Evolutionary conservation across 2,113 vertebrate genomes (phyloP), one percentile per base, ranked within the genome.

Genomic region (Anhinga rufa): DNA sequence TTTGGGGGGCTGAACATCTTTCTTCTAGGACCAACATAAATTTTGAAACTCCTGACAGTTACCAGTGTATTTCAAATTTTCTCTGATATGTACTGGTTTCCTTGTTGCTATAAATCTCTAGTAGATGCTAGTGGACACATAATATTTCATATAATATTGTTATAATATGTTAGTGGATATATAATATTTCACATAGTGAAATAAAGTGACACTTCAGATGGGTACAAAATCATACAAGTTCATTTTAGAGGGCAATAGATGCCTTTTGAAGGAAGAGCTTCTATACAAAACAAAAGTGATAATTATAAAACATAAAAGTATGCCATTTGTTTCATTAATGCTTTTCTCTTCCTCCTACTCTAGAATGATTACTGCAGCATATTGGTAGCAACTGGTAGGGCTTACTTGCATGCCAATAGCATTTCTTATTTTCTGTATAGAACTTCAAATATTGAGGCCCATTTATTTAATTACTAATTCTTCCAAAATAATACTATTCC

Each of bases 351-450:
- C 51, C 32, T 93, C 48, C 85, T 92, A 60, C 62, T 96, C 64
- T 89, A 94, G 91, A 90, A 91, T 82, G 46, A 79, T 95, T 88
- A 92, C 84, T 93, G 49, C 77, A 82, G 74, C 60, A 80, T 92
- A 69, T 85, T 97, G 68, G 68, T 48, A 92, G 38, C 55, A 83
- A 71, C 62, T 92, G 72, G 46, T 95, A 93, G 83, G 62, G 75
- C 58, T 82, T 88, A 55, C 26, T 92, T 90, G 55, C 85, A 82
- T 82, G 82, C 25, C 92, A 51, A 62, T 69, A 87, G 31, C 26
- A 83, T 70, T 91, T 66, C 17, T 78, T 90, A 76, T 75, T 92
- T 93, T 92, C 55, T 91, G 7, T 71, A 34, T 62, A 76, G 46
- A 80, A 80, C 25, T 81, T 75, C 40, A n/a, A 58, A 76, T n/a